Conservation (phyloP, 1,140 invertebrate genomes). For the Procambarus clarkii region DNA sequence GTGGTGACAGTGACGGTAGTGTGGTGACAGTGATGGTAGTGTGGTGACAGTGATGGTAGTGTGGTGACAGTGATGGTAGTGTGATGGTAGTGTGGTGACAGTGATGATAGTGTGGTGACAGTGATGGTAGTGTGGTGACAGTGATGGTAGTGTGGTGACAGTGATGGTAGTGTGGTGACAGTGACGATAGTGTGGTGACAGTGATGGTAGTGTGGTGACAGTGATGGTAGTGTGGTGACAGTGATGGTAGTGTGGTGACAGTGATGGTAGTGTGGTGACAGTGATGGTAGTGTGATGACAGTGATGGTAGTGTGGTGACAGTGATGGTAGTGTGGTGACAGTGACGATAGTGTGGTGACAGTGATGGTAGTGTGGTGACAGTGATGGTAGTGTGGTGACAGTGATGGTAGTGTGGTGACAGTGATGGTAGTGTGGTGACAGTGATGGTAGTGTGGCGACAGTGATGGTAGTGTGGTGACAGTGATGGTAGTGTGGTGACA, state of each 20-base stretch:
- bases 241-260: not conserved
- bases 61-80: not conserved
- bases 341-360: not conserved
- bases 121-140: not conserved
- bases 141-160: not conserved
- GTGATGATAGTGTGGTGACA: not conserved
- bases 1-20: not conserved
- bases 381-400: too few relatives aligned
- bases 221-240: not conserved
- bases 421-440: too few relatives aligned
- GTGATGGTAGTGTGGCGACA: not conserved
- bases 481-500: not conserved
- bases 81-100: not conserved
- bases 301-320: not conserved
- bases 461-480: not conserved
- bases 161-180: not conserved
- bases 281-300: not conserved
- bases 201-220: not conserved
- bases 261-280: not conserved
- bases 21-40: not conserved
- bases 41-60: not conserved
- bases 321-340: not conserved
- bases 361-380: not conserved
- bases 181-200: not conserved
- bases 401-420: too few relatives aligned